phyloP scores from a whole-genome alignment of 2,113 vertebrate genomes.

The Oryzias woworae region DNA sequence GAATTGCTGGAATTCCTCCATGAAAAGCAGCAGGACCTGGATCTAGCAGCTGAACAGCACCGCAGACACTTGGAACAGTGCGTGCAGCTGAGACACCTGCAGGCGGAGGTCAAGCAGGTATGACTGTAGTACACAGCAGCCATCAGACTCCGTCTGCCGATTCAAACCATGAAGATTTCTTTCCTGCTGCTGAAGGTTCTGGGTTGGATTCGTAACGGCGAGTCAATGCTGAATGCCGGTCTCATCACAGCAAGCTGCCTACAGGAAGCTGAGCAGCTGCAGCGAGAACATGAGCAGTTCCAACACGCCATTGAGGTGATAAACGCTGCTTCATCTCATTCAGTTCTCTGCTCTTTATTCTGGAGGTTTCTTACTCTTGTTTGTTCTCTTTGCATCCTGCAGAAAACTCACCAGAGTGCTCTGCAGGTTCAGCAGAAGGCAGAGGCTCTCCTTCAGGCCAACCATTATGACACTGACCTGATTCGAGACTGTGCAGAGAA shows the following conservation, averaged over 20 bases:
- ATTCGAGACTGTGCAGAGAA: constrained; percentile 97
- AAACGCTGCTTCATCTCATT: background rate
- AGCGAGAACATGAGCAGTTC: constrained; percentile 97
- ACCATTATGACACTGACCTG: constrained; percentile 98
- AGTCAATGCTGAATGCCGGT: constrained; percentile 97
- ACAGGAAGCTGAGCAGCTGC: constrained; percentile 96
- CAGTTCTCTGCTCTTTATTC: background rate
- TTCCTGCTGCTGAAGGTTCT: constrained; percentile 80
- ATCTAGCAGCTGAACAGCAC: constrained; percentile 91
- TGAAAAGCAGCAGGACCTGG: constrained; percentile 97
- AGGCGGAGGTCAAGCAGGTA: constrained; percentile 98
- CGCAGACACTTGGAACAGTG: constrained; percentile 97
- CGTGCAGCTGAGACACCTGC: constrained; percentile 95
- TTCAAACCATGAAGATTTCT: background rate
- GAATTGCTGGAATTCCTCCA: constrained; percentile 97
- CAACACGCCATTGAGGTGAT: constrained; percentile 97
- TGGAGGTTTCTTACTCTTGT: background rate
- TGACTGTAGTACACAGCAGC: background rate
- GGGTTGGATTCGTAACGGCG: constrained; percentile 98
- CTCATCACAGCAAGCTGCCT: constrained; percentile 97
- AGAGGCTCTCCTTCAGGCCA: constrained; percentile 93
- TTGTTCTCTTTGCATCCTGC: constrained; percentile 1
- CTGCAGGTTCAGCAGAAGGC: constrained; percentile 99
- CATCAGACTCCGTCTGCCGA: constrained; percentile 78
- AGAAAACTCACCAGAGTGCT: constrained; percentile 99